phyloP scores from a whole-genome alignment of 1,140 invertebrate genomes.

The Rhyzopertha dominica region DNA sequence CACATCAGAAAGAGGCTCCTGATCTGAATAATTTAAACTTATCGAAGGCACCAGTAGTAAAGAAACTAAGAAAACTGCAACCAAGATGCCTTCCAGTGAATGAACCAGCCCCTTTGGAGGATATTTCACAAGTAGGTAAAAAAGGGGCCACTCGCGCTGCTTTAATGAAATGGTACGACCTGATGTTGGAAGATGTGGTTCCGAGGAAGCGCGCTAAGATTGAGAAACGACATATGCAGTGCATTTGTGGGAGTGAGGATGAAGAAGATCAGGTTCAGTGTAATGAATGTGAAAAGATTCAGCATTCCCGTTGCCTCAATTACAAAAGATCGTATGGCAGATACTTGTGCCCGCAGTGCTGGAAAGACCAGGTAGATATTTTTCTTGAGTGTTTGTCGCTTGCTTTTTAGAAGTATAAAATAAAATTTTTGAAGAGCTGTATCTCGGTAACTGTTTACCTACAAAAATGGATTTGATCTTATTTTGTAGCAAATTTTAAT shows the following conservation, averaged over 20 bases:
- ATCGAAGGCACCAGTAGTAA: conserved; percentile 14
- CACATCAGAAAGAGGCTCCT: conserved; percentile 52
- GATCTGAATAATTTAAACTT: no score
- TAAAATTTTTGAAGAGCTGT: no score
- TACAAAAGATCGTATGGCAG: conserved; percentile 42
- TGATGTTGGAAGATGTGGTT: conserved; percentile 19
- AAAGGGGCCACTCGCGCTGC: conserved; percentile 25
- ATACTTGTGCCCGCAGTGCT: conserved; percentile 63
- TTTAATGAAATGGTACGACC: conserved; percentile 32
- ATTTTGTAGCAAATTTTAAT: no score
- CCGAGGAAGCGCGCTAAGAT: neutral
- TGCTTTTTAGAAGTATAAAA: no score
- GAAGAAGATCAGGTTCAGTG: conserved; percentile 48
- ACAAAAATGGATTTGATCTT: no score
- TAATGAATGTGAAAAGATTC: conserved; percentile 51
- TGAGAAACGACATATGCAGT: conserved; percentile 26
- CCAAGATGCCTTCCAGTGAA: no score
- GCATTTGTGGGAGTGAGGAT: conserved; percentile 39
- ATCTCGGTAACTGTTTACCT: no score
- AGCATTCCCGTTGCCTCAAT: conserved; percentile 60
- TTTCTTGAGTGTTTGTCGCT: no score
- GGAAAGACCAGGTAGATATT: conserved; percentile 43
- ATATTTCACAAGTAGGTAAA: conserved; percentile 13
- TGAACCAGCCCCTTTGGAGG: no score
- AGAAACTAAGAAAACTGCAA: no score